Evolutionary conservation across 1,140 invertebrate genomes (phyloP).

Genomic region (Ostrea edulis): DNA sequence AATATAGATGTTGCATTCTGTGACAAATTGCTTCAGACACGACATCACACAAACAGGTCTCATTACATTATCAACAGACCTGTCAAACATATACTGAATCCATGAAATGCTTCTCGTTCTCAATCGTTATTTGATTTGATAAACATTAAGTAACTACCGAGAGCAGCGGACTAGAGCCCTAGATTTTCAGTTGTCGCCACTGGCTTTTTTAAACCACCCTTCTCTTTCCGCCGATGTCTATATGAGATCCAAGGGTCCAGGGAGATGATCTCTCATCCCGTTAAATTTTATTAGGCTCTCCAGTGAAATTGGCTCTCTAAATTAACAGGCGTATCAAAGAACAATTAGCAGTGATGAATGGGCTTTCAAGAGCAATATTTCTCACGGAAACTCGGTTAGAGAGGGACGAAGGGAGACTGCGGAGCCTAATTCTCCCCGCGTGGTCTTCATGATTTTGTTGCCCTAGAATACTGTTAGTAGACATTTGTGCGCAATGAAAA

Average conservation of each 20-base stretch:
- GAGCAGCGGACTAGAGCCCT: neutral
- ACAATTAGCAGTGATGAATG: neutral
- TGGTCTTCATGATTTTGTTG: neutral
- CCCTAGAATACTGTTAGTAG: neutral
- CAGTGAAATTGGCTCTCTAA: constrained; percentile 4
- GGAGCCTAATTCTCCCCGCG: neutral
- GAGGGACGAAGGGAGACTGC: neutral
- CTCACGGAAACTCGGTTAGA: neutral
- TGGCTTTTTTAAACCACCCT: neutral
- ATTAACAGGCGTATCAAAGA: constrained; percentile 16
- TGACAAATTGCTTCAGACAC: neutral
- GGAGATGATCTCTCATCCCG: neutral
- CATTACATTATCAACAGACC: constrained; percentile 3
- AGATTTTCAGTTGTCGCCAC: neutral
- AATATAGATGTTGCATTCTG: neutral
- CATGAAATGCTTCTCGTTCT: neutral
- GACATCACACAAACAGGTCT: neutral
- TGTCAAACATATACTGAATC: neutral
- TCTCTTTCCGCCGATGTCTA: neutral
- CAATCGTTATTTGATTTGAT: neutral
- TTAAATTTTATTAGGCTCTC: neutral
- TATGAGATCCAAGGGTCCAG: neutral
- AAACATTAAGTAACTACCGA: neutral
- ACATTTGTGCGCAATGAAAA: neutral
- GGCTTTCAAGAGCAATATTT: neutral